A percentile compares a stretch with the other conserved stretches of the same genome.
phyloP scores from a whole-genome alignment of 2,797 vertebrate species.

The Naso thynnoides region DNA sequence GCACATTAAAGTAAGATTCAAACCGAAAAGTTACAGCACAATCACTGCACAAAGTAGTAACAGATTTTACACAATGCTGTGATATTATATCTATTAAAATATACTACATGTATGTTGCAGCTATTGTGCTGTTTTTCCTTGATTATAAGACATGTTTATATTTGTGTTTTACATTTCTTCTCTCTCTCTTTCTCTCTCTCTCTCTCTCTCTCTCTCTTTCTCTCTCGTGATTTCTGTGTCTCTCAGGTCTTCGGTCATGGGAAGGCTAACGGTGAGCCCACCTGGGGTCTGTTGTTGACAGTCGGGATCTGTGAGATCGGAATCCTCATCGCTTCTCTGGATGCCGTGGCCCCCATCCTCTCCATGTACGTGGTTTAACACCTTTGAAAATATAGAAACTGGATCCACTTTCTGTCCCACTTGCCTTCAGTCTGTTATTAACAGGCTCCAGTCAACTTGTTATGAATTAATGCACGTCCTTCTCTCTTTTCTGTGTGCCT shows the following conservation, averaged over 20 bases:
- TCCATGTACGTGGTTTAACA: conserved; percentile 86
- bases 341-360: conserved; percentile 94
- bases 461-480: not conserved
- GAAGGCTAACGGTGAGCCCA: conserved; percentile 95
- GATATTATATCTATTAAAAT: not conserved
- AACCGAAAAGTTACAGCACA: no score
- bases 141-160: not conserved
- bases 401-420: rapidly evolving
- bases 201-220: no score
- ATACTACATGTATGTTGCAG: not conserved
- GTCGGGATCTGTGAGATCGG: conserved; percentile 95
- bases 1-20: no score
- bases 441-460: not conserved
- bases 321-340: conserved; percentile 94
- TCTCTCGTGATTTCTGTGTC: not conserved
- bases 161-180: not conserved
- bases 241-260: conserved; percentile 94
- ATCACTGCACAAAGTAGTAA: no score
- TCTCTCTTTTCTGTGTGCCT: not conserved
- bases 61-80: no score
- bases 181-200: no score
- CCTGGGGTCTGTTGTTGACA: conserved; percentile 94
- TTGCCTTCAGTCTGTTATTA: not conserved
- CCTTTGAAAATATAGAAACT: not conserved
- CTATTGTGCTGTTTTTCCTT: not conserved